These are phyloP conservation scores for Hypsibius dujardini DNA, from an alignment of 1,140 invertebrate species.

Conservation along the genomic window DNA sequence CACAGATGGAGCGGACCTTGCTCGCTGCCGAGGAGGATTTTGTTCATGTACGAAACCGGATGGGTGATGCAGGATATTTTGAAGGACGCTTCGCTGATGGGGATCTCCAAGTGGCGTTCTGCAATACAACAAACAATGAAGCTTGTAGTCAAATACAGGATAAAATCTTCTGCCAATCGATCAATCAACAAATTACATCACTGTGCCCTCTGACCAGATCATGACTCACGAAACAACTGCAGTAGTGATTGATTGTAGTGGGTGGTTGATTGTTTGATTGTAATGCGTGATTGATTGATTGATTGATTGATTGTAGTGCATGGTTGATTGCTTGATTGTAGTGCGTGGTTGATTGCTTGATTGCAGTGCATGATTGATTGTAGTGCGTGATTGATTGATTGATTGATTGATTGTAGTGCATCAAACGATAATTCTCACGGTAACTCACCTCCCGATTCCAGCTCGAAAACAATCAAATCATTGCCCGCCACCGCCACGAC, in stretches of 20 bases:
- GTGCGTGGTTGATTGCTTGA: too few species aligned
- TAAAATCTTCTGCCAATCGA: too few species aligned
- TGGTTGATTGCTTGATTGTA: too few species aligned
- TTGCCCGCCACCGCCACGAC: slow-evolving; percentile 15
- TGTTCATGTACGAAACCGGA: slow-evolving; percentile 81
- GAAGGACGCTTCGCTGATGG: slow-evolving; percentile 51
- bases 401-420: not conserved
- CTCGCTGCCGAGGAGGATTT: slow-evolving; percentile 72
- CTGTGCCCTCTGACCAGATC: too few species aligned
- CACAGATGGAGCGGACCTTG: slow-evolving; percentile 73
- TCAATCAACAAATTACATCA: too few species aligned
- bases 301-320: too few species aligned
- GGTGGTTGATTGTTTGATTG: too few species aligned
- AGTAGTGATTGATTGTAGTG: slow-evolving; percentile 17
- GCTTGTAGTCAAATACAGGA: slow-evolving; percentile 16
- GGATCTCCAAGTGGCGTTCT: slow-evolving; percentile 34
- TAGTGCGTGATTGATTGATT: not conserved
- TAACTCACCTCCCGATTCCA: slow-evolving; percentile 17
- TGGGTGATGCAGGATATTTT: slow-evolving; percentile 60
- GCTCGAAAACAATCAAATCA: slow-evolving; percentile 16
- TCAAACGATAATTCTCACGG: slow-evolving; percentile 16
- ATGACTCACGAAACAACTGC: too few species aligned
- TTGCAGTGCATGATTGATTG: slow-evolving; percentile 12
- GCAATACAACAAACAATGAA: slow-evolving; percentile 18
- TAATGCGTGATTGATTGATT: too few species aligned